Base-by-base conservation (phyloP, 2,113 vertebrate genomes). In the Otis tarda region DNA sequence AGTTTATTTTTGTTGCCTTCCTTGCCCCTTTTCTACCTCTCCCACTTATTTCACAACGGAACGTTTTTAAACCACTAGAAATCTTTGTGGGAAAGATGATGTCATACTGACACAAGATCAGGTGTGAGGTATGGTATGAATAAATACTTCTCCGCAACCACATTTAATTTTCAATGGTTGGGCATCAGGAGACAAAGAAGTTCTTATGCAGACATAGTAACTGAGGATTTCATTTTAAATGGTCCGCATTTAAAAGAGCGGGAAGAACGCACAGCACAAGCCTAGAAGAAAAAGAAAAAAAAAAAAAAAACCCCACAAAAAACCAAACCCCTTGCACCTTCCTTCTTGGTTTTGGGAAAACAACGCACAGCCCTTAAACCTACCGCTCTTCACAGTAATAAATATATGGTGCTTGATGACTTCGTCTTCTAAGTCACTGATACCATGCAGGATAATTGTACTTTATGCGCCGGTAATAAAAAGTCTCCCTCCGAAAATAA, bases 181-280 rank as follows among this genome's bases (percentile, higher is more conserved):
- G 94, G 89, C 95, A 97, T 94, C 37, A 22, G 45, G 83, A 97
- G 83, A 98, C 96, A 96, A 98, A 98, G 98, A 93, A 73, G 90
- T 96, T 97, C 97, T 95, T 98, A 98, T 97, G 93, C 41, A 96
- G 95, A 97, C 97, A 93, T 94, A 97, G 75, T 96, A 94, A 83
- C 77, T 4, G 91, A 98, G 91, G 96, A 93, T 97, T 97, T 96
- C 81, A 97, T 95, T 96, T 95, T 79, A 89, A 98, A 95, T 65
- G 81, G 71, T 92, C 82, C 97, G 81, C n/a, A 64, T 95, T 97
- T 90, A 91, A 87, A 96, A 95, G 81, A 57, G 52, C 81, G 94
- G 83, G 76, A 95, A 95, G 77, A 96, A 90, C 55, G 56, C 90
- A 94, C 9, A 84, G 52, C 31, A 70, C 25, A 45, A 95, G 84